These are phyloP conservation scores for Drosophila albomicans DNA, from an alignment of 1,140 invertebrate species.

Conservation along the genomic window DNA sequence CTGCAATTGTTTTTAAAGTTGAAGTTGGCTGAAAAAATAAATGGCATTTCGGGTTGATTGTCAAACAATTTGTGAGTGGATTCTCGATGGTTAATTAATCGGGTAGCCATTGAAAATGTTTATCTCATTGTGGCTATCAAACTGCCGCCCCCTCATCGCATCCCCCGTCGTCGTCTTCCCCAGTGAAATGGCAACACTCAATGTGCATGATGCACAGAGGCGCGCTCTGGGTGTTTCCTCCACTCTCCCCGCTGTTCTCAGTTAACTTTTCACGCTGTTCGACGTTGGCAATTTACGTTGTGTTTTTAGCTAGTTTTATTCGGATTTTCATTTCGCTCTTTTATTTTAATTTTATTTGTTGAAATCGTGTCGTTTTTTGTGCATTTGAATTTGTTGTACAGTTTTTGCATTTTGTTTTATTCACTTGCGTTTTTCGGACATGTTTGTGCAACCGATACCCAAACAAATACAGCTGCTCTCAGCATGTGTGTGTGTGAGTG, in stretches of 20 bases:
- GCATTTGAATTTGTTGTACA: conserved; percentile 21
- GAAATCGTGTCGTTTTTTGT: background rate
- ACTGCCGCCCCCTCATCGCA: background rate
- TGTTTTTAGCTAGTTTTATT: conserved; percentile 17
- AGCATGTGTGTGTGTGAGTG: conserved; percentile 8
- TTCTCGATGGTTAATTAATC: conserved; percentile 53
- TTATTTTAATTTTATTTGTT: conserved; percentile 7
- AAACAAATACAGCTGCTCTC: conserved; percentile 68
- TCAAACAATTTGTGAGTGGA: conserved; percentile 53
- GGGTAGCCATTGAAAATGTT: conserved; percentile 42
- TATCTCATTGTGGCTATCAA: conserved; percentile 47
- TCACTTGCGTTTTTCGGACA: conserved; percentile 35
- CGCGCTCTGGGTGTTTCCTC: too few species aligned
- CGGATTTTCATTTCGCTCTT: background rate
- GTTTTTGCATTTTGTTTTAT: conserved; percentile 45
- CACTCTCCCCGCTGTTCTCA: background rate
- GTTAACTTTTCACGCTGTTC: conserved; percentile 45
- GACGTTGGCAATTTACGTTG: conserved; percentile 40
- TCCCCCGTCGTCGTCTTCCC: background rate
- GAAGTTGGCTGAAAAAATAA: conserved; percentile 2
- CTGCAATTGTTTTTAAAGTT: background rate
- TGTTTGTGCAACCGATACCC: conserved; percentile 68
- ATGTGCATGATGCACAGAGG: background rate
- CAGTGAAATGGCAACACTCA: conserved; percentile 8
- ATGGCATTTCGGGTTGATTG: conserved; percentile 37